Percentiles rank a stretch among this genome's conserved stretches.
These are phyloP conservation scores for Palloptera scutellata DNA, from an alignment of 2,888 invertebrate genomes.

Conservation along the genomic window DNA sequence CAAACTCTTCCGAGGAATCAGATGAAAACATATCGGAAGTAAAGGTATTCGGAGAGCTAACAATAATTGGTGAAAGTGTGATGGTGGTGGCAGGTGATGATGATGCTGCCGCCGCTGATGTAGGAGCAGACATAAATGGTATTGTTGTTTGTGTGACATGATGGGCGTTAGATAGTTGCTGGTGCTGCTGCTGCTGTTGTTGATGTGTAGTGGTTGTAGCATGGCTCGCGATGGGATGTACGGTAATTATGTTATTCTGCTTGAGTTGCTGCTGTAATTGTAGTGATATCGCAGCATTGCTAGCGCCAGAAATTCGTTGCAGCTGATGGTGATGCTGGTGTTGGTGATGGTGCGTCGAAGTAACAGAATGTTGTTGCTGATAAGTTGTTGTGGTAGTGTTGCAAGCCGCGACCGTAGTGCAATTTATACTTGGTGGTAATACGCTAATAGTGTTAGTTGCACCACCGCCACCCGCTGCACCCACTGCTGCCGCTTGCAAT, in stretches of 20 bases:
- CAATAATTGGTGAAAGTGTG: conserved; percentile 49
- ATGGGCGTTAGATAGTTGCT: conserved; percentile 11
- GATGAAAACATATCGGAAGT: conserved; percentile 32
- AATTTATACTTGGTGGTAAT: conserved; percentile 29
- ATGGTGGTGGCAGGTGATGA: conserved; percentile 41
- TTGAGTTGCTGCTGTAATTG: conserved; percentile 42
- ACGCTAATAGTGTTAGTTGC: conserved; percentile 33
- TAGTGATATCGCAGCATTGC: conserved; percentile 36
- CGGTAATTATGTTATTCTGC: conserved; percentile 45
- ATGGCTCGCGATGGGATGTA: conserved; percentile 44
- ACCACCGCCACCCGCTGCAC: conserved; percentile 41
- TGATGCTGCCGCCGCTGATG: conserved; percentile 32
- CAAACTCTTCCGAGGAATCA: conserved; percentile 31
- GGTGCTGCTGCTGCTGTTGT: conserved; percentile 15
- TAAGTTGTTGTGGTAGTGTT: conserved; percentile 34
- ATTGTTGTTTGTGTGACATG: conserved; percentile 10
- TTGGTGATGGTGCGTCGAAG: conserved; percentile 42
- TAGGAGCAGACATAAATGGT: conserved; percentile 4
- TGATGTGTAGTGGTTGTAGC: conserved; percentile 35
- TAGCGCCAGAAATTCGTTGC: conserved; percentile 40
- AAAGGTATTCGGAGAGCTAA: conserved; percentile 57
- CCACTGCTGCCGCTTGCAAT: conserved; percentile 29
- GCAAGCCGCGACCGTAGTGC: conserved; percentile 29
- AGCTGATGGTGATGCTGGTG: conserved; percentile 36
- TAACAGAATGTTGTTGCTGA: conserved; percentile 37